Conservation (phyloP, 2,888 invertebrate species). For the Acanthosepion lycidas region DNA sequence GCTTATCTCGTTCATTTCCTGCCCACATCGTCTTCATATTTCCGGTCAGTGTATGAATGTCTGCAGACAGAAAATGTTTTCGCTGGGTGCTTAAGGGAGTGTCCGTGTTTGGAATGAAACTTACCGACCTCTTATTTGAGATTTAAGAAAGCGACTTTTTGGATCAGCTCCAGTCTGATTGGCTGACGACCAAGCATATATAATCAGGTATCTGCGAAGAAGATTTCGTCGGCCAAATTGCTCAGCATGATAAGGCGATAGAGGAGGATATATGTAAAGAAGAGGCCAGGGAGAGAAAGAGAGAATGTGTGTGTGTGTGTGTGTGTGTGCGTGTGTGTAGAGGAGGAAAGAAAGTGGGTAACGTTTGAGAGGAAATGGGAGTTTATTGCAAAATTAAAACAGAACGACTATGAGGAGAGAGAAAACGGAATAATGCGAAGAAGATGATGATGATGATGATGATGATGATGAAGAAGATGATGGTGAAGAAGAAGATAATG, state of each 20-base stretch:
- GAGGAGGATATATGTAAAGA: too few species aligned
- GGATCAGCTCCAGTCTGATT: background rate
- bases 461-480: too few species aligned
- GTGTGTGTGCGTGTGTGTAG: background rate
- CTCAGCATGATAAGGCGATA: background rate
- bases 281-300: background rate
- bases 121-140: background rate
- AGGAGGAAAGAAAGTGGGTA: background rate
- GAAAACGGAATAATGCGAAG: background rate
- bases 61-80: background rate
- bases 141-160: background rate
- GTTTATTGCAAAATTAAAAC: background rate
- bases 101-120: background rate
- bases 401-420: background rate
- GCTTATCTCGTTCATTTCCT: conserved; percentile 33
- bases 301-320: background rate
- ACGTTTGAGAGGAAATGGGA: background rate
- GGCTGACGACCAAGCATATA: background rate
- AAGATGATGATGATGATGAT: background rate
- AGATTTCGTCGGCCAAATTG: background rate
- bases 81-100: background rate
- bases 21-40: background rate
- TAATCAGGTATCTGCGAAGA: background rate
- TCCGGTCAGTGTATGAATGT: background rate
- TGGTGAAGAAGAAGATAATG: too few species aligned